phyloP scores from a whole-genome alignment of 2,113 vertebrate species.

The Seriola rivoliana region DNA sequence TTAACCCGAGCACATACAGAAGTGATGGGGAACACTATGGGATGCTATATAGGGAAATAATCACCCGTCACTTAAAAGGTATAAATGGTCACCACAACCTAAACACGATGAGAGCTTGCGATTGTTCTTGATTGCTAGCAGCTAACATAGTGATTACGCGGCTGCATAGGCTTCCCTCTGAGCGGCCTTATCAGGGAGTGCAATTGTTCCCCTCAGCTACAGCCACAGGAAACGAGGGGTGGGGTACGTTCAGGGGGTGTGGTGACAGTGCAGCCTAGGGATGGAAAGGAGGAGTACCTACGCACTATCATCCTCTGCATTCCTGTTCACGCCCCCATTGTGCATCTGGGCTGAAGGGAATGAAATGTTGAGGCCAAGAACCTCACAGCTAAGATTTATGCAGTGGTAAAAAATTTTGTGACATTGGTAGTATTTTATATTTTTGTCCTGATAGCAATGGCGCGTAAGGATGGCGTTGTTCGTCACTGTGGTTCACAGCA shows the following conservation, averaged over 20 bases:
- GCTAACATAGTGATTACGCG: slow-evolving; percentile 72
- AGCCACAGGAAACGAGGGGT: slow-evolving; percentile 75
- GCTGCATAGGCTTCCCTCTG: slow-evolving; percentile 67
- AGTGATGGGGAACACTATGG: neutral
- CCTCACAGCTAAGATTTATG: neutral
- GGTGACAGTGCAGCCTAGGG: neutral
- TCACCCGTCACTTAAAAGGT: slow-evolving; percentile 29
- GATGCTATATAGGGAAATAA: slow-evolving; percentile 30
- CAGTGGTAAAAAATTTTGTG: neutral
- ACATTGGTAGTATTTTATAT: neutral
- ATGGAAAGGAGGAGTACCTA: slow-evolving; percentile 38
- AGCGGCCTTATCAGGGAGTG: slow-evolving; percentile 76
- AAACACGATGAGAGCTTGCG: slow-evolving; percentile 70
- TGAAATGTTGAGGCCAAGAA: neutral
- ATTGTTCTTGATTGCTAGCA: slow-evolving; percentile 81
- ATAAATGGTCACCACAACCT: slow-evolving; percentile 37
- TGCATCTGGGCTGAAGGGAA: neutral
- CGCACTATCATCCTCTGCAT: slow-evolving; percentile 8
- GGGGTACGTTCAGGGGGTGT: slow-evolving; percentile 39
- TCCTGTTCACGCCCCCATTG: neutral
- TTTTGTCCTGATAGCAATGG: neutral
- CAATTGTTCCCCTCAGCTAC: slow-evolving; percentile 68
- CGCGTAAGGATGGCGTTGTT: neutral
- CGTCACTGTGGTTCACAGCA: neutral
- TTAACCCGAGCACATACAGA: neutral